A percentile compares a stretch with the other conserved stretches of the same genome.
Evolutionary conservation across 2,888 invertebrate species (phyloP).

Genomic region (Drosophila ochracea): DNA sequence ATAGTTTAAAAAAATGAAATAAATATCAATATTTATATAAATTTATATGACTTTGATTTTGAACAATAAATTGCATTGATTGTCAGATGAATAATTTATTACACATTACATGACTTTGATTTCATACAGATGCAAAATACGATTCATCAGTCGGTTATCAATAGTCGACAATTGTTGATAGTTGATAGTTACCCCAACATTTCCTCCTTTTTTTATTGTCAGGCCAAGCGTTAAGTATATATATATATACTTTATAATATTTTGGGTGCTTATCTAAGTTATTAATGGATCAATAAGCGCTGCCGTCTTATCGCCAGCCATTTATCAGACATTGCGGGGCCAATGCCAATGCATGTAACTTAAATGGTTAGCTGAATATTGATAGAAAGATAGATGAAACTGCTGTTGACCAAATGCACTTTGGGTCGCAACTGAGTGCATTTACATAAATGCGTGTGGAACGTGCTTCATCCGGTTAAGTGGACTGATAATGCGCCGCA

Average conservation of each 20-base stretch:
- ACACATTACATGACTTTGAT: neutral
- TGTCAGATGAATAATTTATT: no score
- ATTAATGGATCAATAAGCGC: constrained; percentile 16
- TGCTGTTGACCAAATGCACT: constrained; percentile 18
- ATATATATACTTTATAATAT: constrained; percentile 5
- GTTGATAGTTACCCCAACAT: neutral
- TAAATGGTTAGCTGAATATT: neutral
- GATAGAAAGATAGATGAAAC: neutral
- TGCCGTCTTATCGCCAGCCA: constrained; percentile 27
- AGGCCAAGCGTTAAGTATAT: neutral
- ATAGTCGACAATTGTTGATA: constrained; percentile 18
- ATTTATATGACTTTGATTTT: neutral
- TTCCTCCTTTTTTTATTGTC: neutral
- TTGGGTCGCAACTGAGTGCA: constrained; percentile 22
- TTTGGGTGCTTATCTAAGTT: constrained; percentile 16
- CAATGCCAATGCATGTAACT: neutral
- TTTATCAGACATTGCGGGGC: constrained; percentile 34
- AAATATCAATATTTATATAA: neutral
- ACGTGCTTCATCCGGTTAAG: constrained; percentile 61
- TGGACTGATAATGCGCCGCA: constrained; percentile 63
- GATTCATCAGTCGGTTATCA: constrained; percentile 6
- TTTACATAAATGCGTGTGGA: constrained; percentile 45
- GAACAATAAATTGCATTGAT: neutral
- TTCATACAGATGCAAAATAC: no score
- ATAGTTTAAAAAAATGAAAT: neutral